Evolutionary conservation across 2,797 vertebrate genomes (phyloP).

Genomic region (Phrynocephalus guinanensis): DNA sequence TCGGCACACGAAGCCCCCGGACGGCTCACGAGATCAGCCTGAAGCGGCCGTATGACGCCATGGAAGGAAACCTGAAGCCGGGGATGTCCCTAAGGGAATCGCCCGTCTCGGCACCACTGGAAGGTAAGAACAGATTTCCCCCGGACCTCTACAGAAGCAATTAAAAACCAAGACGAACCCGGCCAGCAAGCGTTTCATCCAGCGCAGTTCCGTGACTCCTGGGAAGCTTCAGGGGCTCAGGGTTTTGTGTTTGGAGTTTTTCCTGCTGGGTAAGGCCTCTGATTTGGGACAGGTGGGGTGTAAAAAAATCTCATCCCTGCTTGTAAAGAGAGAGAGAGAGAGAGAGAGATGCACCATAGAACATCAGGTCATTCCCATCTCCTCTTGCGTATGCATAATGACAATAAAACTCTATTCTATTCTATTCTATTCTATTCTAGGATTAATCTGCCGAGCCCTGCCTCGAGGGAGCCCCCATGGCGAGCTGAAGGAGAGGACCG

Average conservation of each 20-base stretch:
- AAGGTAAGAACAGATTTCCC: slow-evolving; percentile 80
- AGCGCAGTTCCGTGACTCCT: too few species aligned
- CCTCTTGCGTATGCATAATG: slow-evolving; percentile 19
- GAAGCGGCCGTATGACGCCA: slow-evolving; percentile 95
- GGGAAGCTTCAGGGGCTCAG: too few species aligned
- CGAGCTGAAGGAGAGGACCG: slow-evolving; percentile 91
- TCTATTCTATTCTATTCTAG: slow-evolving; percentile 69
- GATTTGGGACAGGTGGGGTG: too few species aligned
- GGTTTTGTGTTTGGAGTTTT: too few species aligned
- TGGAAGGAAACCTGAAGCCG: slow-evolving; percentile 90
- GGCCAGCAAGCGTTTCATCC: not conserved
- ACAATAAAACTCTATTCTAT: too few species aligned
- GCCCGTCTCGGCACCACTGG: slow-evolving; percentile 85
- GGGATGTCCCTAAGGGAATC: slow-evolving; percentile 88
- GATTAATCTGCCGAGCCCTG: slow-evolving; percentile 93
- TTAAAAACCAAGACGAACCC: not conserved
- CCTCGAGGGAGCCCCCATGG: slow-evolving; percentile 90
- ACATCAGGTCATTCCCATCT: slow-evolving; percentile 15
- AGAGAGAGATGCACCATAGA: not conserved
- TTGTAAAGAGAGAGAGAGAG: too few species aligned
- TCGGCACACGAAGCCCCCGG: slow-evolving; percentile 94
- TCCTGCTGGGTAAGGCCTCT: too few species aligned
- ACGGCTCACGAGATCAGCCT: slow-evolving; percentile 87
- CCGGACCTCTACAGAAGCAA: too few species aligned
- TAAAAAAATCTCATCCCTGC: not conserved